Percentiles rank a stretch among this genome's conserved stretches.
These are phyloP conservation scores for Caloenas nicobarica DNA, from an alignment of 2,113 vertebrate species.

Conservation along the genomic window DNA sequence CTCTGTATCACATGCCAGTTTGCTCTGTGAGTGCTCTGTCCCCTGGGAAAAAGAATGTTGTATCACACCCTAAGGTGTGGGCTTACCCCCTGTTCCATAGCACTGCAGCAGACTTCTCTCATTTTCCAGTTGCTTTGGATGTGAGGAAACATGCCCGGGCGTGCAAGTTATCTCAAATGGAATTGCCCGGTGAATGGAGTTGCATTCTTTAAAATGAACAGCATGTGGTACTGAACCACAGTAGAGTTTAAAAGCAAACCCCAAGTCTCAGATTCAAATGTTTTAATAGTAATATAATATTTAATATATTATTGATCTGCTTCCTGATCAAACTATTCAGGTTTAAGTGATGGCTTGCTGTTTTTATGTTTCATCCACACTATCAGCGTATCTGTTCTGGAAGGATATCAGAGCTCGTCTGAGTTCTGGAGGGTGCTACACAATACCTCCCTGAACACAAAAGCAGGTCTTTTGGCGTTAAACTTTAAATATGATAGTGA, in stretches of 20 bases:
- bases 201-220: slow-evolving; percentile 14
- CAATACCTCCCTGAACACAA: not conserved
- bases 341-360: not conserved
- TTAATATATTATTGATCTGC: too few species aligned
- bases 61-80: slow-evolving; percentile 44
- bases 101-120: slow-evolving; percentile 1
- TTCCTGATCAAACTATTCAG: not conserved
- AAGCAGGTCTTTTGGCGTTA: not conserved
- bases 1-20: not conserved
- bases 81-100: not conserved
- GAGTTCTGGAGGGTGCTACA: not conserved
- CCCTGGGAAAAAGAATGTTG: not conserved
- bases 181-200: not conserved
- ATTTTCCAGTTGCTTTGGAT: not conserved
- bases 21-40: not conserved
- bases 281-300: not conserved
- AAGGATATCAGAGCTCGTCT: not conserved
- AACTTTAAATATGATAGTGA: not conserved
- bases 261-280: not conserved
- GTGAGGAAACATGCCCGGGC: not conserved
- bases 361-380: not conserved
- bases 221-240: not conserved
- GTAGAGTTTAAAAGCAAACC: not conserved
- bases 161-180: not conserved
- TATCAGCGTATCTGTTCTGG: not conserved